phyloP scores from a whole-genome alignment of 2,888 invertebrate species.

The Tinea semifulvella region DNA sequence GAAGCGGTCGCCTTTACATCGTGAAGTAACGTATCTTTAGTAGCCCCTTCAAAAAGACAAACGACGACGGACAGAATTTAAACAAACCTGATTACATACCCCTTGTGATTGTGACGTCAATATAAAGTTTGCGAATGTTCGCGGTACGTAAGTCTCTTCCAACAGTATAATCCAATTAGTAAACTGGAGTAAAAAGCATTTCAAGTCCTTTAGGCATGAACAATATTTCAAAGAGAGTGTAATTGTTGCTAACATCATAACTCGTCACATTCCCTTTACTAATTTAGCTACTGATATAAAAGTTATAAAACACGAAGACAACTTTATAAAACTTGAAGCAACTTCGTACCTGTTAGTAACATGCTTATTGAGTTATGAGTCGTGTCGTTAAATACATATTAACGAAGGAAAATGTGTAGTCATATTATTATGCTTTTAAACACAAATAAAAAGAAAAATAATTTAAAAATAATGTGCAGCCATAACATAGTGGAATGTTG shows the following conservation, averaged over 20 bases:
- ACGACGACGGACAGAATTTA: constrained; percentile 13
- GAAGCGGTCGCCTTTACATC: constrained; percentile 5
- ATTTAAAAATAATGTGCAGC: no score
- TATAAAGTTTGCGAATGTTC: constrained; percentile 13
- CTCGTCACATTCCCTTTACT: constrained; percentile 2
- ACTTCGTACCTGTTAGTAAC: background rate
- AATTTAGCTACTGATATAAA: constrained; percentile 9
- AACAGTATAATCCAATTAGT: constrained; percentile 15
- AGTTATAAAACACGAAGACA: constrained; percentile 7
- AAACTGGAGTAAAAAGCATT: constrained; percentile 8
- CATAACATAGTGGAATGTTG: no score
- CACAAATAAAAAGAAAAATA: no score
- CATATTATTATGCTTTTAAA: no score
- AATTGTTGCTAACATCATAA: constrained; percentile 6
- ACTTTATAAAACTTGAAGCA: constrained; percentile 1
- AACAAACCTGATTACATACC: constrained; percentile 15
- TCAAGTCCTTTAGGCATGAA: constrained; percentile 4
- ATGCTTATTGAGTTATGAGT: constrained; percentile 5
- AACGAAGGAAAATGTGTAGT: no score
- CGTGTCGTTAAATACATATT: background rate
- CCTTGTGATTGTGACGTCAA: constrained; percentile 6
- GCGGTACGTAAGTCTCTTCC: constrained; percentile 12
- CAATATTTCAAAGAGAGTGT: constrained; percentile 3
- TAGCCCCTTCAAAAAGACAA: constrained; percentile 13
- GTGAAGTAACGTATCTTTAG: background rate